phyloP scores from a whole-genome alignment of 2,888 invertebrate genomes.

The Epistrophe grossulariae region DNA sequence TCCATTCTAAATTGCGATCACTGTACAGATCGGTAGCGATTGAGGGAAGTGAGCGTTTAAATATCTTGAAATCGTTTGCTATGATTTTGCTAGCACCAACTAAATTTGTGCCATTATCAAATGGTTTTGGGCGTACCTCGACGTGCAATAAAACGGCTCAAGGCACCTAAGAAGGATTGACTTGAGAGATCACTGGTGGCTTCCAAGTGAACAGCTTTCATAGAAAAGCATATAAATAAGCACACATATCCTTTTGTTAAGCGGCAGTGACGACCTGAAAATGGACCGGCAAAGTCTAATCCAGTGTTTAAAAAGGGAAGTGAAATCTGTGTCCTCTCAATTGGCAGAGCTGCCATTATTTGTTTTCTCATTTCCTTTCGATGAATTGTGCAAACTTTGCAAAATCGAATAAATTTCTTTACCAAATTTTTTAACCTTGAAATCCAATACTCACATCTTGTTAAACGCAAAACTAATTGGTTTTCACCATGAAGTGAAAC shows the following conservation, averaged over 20 bases:
- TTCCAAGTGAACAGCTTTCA: background rate
- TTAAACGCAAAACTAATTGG: too few species aligned
- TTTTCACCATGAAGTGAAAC: too few species aligned
- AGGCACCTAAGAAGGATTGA: conserved; percentile 40
- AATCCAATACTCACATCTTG: too few species aligned
- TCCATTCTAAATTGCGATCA: too few species aligned
- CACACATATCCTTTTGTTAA: conserved; percentile 22
- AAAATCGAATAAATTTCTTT: conserved; percentile 6
- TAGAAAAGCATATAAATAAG: conserved; percentile 27
- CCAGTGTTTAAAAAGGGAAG: background rate
- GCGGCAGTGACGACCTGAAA: conserved; percentile 4
- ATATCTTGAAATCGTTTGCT: background rate
- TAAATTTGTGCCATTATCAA: conserved; percentile 51
- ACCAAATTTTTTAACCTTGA: too few species aligned
- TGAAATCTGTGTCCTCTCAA: conserved; percentile 5
- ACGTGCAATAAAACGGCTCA: conserved; percentile 32
- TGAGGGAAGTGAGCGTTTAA: background rate
- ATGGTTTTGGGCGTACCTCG: conserved; percentile 29
- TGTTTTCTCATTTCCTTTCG: background rate
- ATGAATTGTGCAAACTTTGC: conserved; percentile 19
- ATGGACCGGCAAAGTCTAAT: conserved; percentile 22
- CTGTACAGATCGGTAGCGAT: background rate
- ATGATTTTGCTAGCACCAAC: conserved; percentile 25
- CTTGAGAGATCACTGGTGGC: conserved; percentile 38
- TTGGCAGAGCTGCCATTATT: conserved; percentile 20